Conservation (phyloP, 2,113 vertebrate species). For the Bujurquina vittata region DNA sequence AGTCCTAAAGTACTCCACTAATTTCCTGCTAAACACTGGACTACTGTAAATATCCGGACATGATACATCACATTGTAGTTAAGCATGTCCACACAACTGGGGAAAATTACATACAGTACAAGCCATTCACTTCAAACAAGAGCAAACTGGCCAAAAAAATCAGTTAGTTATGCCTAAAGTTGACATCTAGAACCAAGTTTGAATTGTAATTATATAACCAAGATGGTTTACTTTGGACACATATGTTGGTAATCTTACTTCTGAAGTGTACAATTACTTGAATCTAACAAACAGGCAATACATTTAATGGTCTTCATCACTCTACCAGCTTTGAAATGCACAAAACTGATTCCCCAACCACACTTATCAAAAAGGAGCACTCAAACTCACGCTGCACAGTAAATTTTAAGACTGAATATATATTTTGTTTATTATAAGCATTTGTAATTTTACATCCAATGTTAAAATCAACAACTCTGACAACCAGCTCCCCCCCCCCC, state of each 20-base stretch:
- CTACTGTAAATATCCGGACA: slow-evolving; percentile 72
- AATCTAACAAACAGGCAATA: slow-evolving; percentile 74
- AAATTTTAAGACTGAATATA: slow-evolving; percentile 83
- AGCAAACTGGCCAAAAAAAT: slow-evolving; percentile 75
- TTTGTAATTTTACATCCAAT: slow-evolving; percentile 83
- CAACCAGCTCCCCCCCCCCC: slow-evolving; percentile 59
- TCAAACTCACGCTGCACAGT: slow-evolving; percentile 79
- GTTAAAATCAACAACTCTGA: slow-evolving; percentile 78
- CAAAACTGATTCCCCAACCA: slow-evolving; percentile 72
- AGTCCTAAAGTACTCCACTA: slow-evolving; percentile 71
- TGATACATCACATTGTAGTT: slow-evolving; percentile 71
- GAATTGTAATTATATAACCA: slow-evolving; percentile 66
- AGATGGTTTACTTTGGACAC: slow-evolving; percentile 75
- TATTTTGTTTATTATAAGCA: slow-evolving; percentile 83
- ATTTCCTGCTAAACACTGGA: slow-evolving; percentile 74
- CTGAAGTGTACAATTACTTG: slow-evolving; percentile 71
- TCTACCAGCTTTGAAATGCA: slow-evolving; percentile 70
- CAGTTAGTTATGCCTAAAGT: slow-evolving; percentile 68
- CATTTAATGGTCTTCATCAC: slow-evolving; percentile 64
- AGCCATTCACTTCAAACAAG: slow-evolving; percentile 75
- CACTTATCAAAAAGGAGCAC: slow-evolving; percentile 78
- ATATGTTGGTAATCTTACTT: slow-evolving; percentile 65
- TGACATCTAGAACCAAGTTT: slow-evolving; percentile 70
- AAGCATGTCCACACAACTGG: slow-evolving; percentile 69
- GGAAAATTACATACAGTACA: slow-evolving; percentile 74